Evolutionary conservation across 2,888 invertebrate genomes (phyloP), one percentile per base, ranked within the genome.

Genomic region (Oligia fasciuncula): DNA sequence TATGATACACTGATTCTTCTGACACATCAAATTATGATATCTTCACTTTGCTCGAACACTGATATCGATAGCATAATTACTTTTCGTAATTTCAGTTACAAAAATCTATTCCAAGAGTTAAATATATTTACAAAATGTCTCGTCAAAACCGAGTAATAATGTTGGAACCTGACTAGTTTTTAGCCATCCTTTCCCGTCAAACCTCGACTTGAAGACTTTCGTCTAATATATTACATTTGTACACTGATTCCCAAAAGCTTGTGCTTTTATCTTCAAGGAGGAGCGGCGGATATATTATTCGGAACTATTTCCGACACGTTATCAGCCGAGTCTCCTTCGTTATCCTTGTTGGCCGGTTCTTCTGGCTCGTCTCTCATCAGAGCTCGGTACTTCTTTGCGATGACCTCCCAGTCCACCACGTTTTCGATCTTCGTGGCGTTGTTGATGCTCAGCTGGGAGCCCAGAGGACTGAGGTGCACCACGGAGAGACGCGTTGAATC

Each of bases 321-420:
- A 40, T 97, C 97, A 23, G 95, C 94, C 2, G 95, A 92, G 51
- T 97, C 97, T 3, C 94, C 93, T 46, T 96, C 97, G 62, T 91
- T 94, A 35, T 96, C 97, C 63, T 95, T 96, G 2, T 91, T 92
- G 3, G 91, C 79, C 0, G 93, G 91, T 73, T 97, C 97, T 3
- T 96, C 97, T 0, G 96, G 93, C 74, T 96, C 96, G 77, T 96
- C 97, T 72, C 97, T 93, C 95, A 93, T 97, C 17, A 99, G 96
- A 0, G 98, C 98, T 40, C 98, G 97, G 93, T 99, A 99, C 93
- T 99, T 99, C 95, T 98, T 98, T 43, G 99, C 98, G 80, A 99
- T 99, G 4, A 98, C 97, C 91, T 98, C 98, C 99, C 99, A 99
- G 93, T 99, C 99, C 3, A 98, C 98, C 13, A 99, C 98, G 91